Base-by-base conservation (phyloP, 2,113 vertebrate genomes). In the Ceyx cyanopectus region DNA sequence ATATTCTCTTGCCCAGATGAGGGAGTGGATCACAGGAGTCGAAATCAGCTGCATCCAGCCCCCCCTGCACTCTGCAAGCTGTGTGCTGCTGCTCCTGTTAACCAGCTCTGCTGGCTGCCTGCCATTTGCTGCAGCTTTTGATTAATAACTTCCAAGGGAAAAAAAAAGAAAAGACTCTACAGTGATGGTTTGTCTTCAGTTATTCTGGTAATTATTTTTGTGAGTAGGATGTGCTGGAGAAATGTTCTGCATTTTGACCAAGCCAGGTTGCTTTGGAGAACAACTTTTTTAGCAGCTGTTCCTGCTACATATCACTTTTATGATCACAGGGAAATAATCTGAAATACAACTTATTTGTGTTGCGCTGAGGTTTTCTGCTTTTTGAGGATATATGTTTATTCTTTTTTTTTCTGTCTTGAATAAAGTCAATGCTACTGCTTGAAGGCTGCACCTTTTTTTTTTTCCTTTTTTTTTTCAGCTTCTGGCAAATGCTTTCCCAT, bases 341-440 rank as follows among this genome's bases (percentile, higher is more conserved):
- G 88, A 92, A 92, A 78, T 89, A 77, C 46, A 91, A 46, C 29
- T 87, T 93, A 87, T 68, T 95, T 96, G 45, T 91, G 26, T 87
- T 90, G 63, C 43, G 60, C 26, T 66, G 67, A 73, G n/a, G 14
- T 66, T 93, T 90, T 85, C 54, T 79, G 81, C 50, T 73, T 79
- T 87, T 81, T 85, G 67, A 80, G 43, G 63, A 84, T 68, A 56
- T 74, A 62, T 79, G 5, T 86, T 82, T 89, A 7, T 29, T 48
- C 22, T 46, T 22, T 32, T 24, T 30, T 26, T 37, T 10, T 0
- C 29, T 15, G 14, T 41, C 14, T 46, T 74, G 61, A 60, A 45
- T 76, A 51, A 92, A 81, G 37, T 85, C 60, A 62, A 10, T 80
- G 30, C 41, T 89, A 20, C 29, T 65, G 27, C 29, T 58, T 58